Conservation (phyloP, 2,888 invertebrate genomes). For the Synanthedon vespiformis region DNA sequence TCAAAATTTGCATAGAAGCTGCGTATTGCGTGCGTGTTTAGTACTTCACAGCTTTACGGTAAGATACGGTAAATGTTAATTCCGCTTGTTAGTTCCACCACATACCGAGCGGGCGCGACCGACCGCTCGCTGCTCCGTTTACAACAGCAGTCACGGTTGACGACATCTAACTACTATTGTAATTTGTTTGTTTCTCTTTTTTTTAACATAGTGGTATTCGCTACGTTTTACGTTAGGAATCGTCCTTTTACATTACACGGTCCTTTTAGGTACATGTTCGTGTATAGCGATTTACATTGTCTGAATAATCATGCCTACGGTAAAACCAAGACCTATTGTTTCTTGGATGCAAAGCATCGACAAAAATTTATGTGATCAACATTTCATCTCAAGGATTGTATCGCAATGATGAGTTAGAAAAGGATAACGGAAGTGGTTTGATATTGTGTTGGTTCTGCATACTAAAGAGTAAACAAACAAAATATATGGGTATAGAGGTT, state of each 20-base stretch:
- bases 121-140: slow-evolving; percentile 24
- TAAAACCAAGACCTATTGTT: no score
- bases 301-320: no score
- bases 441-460: no score
- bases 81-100: slow-evolving; percentile 57
- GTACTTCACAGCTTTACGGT: slow-evolving; percentile 34
- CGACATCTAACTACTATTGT: slow-evolving; percentile 20
- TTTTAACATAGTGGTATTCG: slow-evolving; percentile 5
- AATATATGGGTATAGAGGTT: no score
- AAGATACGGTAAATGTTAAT: slow-evolving; percentile 54
- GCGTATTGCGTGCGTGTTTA: slow-evolving; percentile 22
- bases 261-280: not conserved
- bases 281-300: no score
- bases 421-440: no score
- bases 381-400: no score
- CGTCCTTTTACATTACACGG: not conserved
- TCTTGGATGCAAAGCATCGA: no score
- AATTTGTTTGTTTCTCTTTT: slow-evolving; percentile 21
- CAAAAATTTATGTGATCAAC: no score
- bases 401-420: no score
- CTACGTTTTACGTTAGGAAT: not conserved
- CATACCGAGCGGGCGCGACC: slow-evolving; percentile 24
- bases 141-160: slow-evolving; percentile 32
- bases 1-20: slow-evolving; percentile 24
- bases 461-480: no score